Base-by-base conservation (phyloP, 2,797 vertebrate species). In the Sandelia bainsii region DNA sequence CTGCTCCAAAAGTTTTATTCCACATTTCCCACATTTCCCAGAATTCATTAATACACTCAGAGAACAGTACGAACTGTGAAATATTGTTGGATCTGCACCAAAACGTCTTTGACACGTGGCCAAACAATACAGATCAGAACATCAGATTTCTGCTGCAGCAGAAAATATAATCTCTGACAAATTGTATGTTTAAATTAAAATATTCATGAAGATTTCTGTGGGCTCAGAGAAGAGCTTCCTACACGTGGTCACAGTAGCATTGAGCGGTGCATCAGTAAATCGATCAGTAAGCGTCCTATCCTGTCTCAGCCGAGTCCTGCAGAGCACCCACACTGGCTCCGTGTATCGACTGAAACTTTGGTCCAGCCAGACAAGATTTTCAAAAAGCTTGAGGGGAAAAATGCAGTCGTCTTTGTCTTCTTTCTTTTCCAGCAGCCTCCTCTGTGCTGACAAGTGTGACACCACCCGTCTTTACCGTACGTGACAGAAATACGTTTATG, bases 131-230 rank as follows among this genome's bases (percentile, higher is more conserved):
- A n/a, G n/a, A n/a, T n/a, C n/a, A n/a, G n/a, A n/a, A n/a, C 20
- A 46, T 52, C 17, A 45, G 1, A 27, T 57, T 57, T n/a, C n/a
- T 0, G 8, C 16, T 23, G 37, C 16, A 44, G 6, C 8, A 53
- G 39, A 20, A 57, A 16, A 29, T 27, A 17, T 4, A 1, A 23
- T 25, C 1, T 17, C 14, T 14, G 14, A 67, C 44, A 51, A n/a
- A 39, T 56, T 19, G 13, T 14, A 14, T 20, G 32, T 50, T 1
- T 42, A 42, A 40, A 17, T 54, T 54, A 6, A 75, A 52, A 67
- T 69, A 73, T 57, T 77, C 39, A 72, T 23, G 32, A 49, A 13
- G 20, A 19, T 3, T 29, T 72, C 29, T 42, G 10, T 62, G 46
- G 37, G 62, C 51, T 34, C 20, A 17, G 52, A 56, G 23, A 1